Conservation (phyloP, 2,888 invertebrate species). For the Clostera curtula region DNA sequence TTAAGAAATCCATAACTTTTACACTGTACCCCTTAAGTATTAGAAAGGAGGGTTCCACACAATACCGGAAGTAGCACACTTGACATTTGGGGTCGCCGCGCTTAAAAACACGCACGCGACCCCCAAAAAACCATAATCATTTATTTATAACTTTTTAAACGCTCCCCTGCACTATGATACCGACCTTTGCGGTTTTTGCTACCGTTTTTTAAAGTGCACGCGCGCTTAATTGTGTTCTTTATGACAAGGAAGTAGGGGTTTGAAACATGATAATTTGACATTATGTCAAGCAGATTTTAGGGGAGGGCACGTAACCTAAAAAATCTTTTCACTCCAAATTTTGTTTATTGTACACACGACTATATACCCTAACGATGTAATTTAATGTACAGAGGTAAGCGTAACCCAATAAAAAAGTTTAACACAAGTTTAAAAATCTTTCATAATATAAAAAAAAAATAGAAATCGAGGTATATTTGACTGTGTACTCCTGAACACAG, state of each 20-base stretch:
- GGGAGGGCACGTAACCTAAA: no score
- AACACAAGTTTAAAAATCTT: no score
- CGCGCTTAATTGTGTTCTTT: slow-evolving; percentile 28
- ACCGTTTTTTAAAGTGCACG: slow-evolving; percentile 21
- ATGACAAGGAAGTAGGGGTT: slow-evolving; percentile 23
- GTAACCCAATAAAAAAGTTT: no score
- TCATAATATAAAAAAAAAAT: no score
- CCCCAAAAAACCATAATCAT: slow-evolving; percentile 55
- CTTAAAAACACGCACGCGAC: slow-evolving; percentile 53
- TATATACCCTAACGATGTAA: no score
- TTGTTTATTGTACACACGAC: no score
- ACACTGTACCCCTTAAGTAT: slow-evolving; percentile 18
- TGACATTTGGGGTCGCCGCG: slow-evolving; percentile 49
- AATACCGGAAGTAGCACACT: slow-evolving; percentile 53
- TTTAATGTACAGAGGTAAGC: no score
- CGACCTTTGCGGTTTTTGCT: slow-evolving; percentile 22
- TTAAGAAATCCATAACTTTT: no score
- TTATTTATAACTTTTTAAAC: slow-evolving; percentile 57
- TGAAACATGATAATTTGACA: slow-evolving; percentile 7
- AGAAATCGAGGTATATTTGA: no score
- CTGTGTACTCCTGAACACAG: no score
- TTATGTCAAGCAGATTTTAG: no score
- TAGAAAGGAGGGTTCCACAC: slow-evolving; percentile 40
- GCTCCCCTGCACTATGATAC: slow-evolving; percentile 24
- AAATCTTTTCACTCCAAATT: no score